phyloP scores from a whole-genome alignment of 2,888 invertebrate genomes.

The Nemotelus pantherinus region DNA sequence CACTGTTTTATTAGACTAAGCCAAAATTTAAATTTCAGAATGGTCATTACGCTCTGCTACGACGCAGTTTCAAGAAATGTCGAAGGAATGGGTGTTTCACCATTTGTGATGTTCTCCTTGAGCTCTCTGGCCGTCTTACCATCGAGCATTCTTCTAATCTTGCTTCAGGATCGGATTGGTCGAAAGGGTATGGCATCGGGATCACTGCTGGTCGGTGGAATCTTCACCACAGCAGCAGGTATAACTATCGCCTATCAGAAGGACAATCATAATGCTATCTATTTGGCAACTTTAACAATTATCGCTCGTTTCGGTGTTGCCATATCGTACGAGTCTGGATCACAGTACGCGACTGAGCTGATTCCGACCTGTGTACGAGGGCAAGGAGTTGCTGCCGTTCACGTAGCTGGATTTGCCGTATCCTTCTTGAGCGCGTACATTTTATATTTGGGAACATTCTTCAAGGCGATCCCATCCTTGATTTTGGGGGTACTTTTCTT shows the following conservation, averaged over 20 bases:
- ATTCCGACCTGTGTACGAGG: conserved; percentile 73
- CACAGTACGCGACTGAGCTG: conserved; percentile 73
- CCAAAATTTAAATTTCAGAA: conserved; percentile 59
- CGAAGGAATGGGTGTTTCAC: conserved; percentile 68
- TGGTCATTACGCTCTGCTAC: conserved; percentile 70
- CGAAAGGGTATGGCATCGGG: conserved; percentile 69
- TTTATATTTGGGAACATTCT: conserved; percentile 64
- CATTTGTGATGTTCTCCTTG: conserved; percentile 68
- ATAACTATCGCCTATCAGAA: conserved; percentile 59
- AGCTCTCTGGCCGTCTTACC: conserved; percentile 69
- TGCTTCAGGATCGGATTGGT: conserved; percentile 63
- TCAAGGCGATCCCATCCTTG: conserved; percentile 67
- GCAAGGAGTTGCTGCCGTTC: conserved; percentile 70
- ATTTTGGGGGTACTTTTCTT: conserved; percentile 67
- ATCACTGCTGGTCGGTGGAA: conserved; percentile 67
- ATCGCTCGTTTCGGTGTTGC: conserved; percentile 71
- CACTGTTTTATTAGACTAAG: neutral
- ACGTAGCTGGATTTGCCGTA: conserved; percentile 71
- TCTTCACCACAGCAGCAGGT: conserved; percentile 67
- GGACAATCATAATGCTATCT: conserved; percentile 56
- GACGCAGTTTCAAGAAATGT: conserved; percentile 71
- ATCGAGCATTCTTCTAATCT: conserved; percentile 66
- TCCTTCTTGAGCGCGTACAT: conserved; percentile 71
- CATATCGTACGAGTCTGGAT: conserved; percentile 72
- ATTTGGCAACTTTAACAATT: conserved; percentile 66